These are phyloP conservation scores for Eufriesea mexicana DNA, from an alignment of 1,140 invertebrate species.

Conservation along the genomic window DNA sequence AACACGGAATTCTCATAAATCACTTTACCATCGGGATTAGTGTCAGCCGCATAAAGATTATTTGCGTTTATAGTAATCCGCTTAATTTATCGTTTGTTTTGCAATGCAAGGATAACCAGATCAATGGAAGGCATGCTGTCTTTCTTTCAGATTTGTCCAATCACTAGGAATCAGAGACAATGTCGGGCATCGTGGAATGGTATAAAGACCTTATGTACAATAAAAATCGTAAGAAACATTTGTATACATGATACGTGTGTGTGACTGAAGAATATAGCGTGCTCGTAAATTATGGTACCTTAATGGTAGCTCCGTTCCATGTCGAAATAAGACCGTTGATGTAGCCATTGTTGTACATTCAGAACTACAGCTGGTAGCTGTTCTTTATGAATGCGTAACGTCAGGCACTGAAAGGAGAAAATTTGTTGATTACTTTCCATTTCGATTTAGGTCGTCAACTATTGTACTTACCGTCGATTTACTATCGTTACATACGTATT, in stretches of 20 bases:
- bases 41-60: not conserved
- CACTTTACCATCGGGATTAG: not conserved
- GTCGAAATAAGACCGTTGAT: too few relatives aligned
- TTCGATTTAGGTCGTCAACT: too few relatives aligned
- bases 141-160: conserved; percentile 30
- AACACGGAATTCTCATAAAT: not conserved
- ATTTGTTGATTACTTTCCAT: too few relatives aligned
- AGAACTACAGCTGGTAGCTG: too few relatives aligned
- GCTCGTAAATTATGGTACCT: too few relatives aligned
- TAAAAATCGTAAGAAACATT: conserved; percentile 71
- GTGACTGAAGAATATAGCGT: too few relatives aligned
- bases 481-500: too few relatives aligned
- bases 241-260: not conserved
- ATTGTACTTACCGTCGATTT: too few relatives aligned
- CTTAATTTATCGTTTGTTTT: not conserved
- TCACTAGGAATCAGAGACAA: conserved; percentile 32
- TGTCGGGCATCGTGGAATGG: conserved; percentile 76
- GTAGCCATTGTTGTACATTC: too few relatives aligned
- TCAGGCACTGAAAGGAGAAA: too few relatives aligned
- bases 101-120: not conserved
- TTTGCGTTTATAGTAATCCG: not conserved
- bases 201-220: conserved; percentile 78
- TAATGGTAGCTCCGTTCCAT: too few relatives aligned
- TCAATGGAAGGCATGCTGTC: not conserved
- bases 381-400: too few relatives aligned